Base-by-base conservation (phyloP, 2,113 vertebrate species). In the Galeopterus variegatus region DNA sequence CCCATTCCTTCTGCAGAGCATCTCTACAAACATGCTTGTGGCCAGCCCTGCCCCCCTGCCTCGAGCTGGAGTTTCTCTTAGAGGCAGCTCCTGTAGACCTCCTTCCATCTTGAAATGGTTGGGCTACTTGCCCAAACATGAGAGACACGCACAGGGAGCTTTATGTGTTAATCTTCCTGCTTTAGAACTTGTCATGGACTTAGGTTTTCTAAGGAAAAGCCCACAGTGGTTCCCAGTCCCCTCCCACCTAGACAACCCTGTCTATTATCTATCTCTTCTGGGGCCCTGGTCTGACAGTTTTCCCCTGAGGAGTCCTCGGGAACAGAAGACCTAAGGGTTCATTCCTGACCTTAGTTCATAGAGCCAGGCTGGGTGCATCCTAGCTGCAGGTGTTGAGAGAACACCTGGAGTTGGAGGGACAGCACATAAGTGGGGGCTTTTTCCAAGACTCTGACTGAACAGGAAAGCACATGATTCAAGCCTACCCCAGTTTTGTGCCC, bases 381-480 rank as follows among this genome's bases (percentile, higher is more conserved):
- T 52, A 65, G 65, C 31, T 41, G 56, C 36, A 33, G 62, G 85
- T 56, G 86, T 0, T n/a, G 82, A 67, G 41, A 56, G 83, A 73
- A 88, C 76, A 65, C 41, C 41, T 0, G 6, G 89, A 69, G 69
- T n/a, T 18, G 21, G 36, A 41, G 75, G 73, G 45, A 45, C 54
- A 48, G 79, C 36, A 60, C 67, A 54, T 0, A 2, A 15, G 36
- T 26, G 24, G 64, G 70, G 45, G 58, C 23, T 33, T 31, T 45
- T 41, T 88, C 64, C 36, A 8, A 58, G 52, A 17, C 62, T 12
- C 60, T 11, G 73, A 58, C 3, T 19, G 79, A 26, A 48, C 52
- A 90, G 93, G 92, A 85, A 81, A 97, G 96, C 96, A 89, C 95
- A 87, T 6, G 70, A 33, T 8, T 36, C 33, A 3, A 36, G 60